Conservation (phyloP, 64 coral and sea anemone genomes). For the Montipora sp. region DNA sequence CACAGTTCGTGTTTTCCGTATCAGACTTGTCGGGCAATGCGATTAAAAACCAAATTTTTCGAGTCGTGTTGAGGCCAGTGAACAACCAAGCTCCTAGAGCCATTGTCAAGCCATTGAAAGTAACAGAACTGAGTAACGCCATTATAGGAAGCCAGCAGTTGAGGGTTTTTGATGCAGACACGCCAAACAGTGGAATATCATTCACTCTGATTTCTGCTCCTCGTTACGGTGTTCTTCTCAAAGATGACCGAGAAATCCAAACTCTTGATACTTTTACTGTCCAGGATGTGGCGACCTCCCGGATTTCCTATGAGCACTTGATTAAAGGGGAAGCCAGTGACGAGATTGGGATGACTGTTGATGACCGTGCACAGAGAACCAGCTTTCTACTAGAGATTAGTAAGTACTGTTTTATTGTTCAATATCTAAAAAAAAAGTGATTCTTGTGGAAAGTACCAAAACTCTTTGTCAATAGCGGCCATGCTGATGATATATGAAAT, state of each 20-base stretch:
- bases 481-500: no score
- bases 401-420: constrained; percentile 6
- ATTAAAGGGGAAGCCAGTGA: constrained; percentile 72
- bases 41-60: constrained; percentile 63
- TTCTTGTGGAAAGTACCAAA: background rate
- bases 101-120: constrained; percentile 46
- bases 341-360: constrained; percentile 64
- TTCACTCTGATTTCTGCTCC: constrained; percentile 64
- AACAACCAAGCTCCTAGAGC: constrained; percentile 75
- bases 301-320: constrained; percentile 69
- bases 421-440: background rate
- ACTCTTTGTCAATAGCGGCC: no score
- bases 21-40: constrained; percentile 81
- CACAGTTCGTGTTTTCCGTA: constrained; percentile 93
- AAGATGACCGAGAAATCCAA: constrained; percentile 56
- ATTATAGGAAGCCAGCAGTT: constrained; percentile 41
- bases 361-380: constrained; percentile 69
- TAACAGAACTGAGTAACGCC: constrained; percentile 37
- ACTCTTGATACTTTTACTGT: constrained; percentile 63
- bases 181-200: constrained; percentile 19
- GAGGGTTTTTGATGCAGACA: constrained; percentile 70
- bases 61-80: constrained; percentile 65
- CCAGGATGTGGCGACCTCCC: constrained; percentile 61
- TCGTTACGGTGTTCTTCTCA: constrained; percentile 68
- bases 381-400: constrained; percentile 59